Percentiles rank a stretch among this genome's conserved stretches.
Evolutionary conservation across 2,113 vertebrate genomes (phyloP).

Genomic region (Hymenochirus boettgeri): DNA sequence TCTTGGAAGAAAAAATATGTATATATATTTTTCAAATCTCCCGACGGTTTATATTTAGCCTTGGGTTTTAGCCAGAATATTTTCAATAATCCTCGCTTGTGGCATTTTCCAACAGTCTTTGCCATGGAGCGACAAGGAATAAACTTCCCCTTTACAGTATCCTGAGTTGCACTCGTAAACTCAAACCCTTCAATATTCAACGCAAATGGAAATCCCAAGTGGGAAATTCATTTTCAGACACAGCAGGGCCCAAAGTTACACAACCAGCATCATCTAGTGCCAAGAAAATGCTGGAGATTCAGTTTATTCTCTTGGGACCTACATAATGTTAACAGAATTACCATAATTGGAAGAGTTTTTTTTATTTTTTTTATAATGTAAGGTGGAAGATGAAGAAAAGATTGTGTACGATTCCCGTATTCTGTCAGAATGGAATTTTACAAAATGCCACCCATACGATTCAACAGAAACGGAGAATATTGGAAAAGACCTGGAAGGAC

Average conservation of each 20-base stretch:
- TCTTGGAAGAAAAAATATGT: too few relatives aligned
- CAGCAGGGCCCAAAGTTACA: constrained; percentile 18
- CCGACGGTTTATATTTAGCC: constrained; percentile 31
- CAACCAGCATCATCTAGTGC: constrained; percentile 20
- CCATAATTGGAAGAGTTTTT: constrained; percentile 15
- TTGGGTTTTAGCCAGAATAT: constrained; percentile 9
- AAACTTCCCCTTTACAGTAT: constrained; percentile 8
- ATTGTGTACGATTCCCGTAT: constrained; percentile 3
- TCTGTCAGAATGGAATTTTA: not conserved
- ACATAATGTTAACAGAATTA: constrained; percentile 25
- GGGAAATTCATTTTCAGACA: constrained; percentile 28
- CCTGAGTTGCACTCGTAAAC: constrained; percentile 25
- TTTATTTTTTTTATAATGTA: constrained; percentile 31
- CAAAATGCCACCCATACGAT: constrained; percentile 10
- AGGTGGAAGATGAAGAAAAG: constrained; percentile 20
- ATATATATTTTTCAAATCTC: too few relatives aligned
- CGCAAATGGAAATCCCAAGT: constrained; percentile 24
- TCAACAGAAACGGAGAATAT: not conserved
- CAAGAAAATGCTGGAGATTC: constrained; percentile 4
- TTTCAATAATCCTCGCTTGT: constrained; percentile 13
- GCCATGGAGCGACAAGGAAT: not conserved
- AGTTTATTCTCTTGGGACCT: constrained; percentile 25
- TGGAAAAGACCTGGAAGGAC: not conserved
- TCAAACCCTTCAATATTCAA: constrained; percentile 9
- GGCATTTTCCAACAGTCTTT: not conserved